These are phyloP conservation scores for Drosophila dives DNA, from an alignment of 2,888 invertebrate species.

Conservation along the genomic window DNA sequence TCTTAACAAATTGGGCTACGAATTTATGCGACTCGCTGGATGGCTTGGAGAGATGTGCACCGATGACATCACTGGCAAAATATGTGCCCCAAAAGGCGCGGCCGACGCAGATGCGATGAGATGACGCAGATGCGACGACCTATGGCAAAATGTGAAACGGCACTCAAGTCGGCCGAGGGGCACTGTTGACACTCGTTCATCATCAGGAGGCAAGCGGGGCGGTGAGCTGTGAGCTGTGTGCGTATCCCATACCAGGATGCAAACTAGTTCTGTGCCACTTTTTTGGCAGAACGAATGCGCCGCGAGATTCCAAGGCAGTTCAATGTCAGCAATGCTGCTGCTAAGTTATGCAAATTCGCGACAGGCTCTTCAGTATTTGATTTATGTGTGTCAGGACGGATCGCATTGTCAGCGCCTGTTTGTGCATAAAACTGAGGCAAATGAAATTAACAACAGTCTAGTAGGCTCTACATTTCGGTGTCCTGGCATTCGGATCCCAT, in stretches of 20 bases:
- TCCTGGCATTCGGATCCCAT: conserved; percentile 22
- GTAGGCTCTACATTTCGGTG: conserved; percentile 11
- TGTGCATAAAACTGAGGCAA: conserved; percentile 73
- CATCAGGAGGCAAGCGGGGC: conserved; percentile 31
- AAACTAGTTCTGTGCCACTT: conserved; percentile 63
- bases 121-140: conserved; percentile 50
- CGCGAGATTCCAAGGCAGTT: conserved; percentile 38
- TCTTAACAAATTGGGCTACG: conserved; percentile 78
- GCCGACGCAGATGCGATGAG: conserved; percentile 46
- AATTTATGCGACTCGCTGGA: conserved; percentile 64
- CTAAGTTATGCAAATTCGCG: conserved; percentile 69
- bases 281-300: conserved; percentile 64
- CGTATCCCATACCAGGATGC: conserved; percentile 62
- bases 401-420: conserved; percentile 51
- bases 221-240: conserved; percentile 9
- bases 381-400: conserved; percentile 61
- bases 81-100: conserved; percentile 77
- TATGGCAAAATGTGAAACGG: conserved; percentile 25
- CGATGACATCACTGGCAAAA: conserved; percentile 75
- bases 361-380: conserved; percentile 61
- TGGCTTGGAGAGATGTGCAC: conserved; percentile 43
- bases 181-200: conserved; percentile 52
- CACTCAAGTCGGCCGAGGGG: conserved; percentile 5
- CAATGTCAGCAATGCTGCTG: conserved; percentile 35
- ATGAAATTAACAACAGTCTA: conserved; percentile 71